These are phyloP conservation scores for Sebastes schlegelii DNA, from an alignment of 2,113 vertebrate genomes.

Conservation along the genomic window DNA sequence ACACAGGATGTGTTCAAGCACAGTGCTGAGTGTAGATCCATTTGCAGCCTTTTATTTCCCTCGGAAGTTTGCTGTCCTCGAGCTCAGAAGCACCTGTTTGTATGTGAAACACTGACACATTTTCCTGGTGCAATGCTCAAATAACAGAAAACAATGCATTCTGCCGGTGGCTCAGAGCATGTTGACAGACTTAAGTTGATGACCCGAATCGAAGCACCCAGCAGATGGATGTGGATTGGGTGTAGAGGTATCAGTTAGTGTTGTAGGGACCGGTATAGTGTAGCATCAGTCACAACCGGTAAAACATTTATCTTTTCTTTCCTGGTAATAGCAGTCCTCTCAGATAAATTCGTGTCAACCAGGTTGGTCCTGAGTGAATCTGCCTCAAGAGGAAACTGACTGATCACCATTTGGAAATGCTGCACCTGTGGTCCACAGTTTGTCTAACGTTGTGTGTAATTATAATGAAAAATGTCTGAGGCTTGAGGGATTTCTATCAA, in stretches of 20 bases:
- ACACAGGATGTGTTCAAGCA: no score
- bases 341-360: not conserved
- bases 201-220: not conserved
- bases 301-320: not conserved
- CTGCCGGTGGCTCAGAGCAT: not conserved
- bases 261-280: not conserved
- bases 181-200: not conserved
- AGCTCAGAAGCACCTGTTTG: not conserved
- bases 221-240: not conserved
- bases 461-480: not conserved
- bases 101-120: not conserved
- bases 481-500: conserved; percentile 1
- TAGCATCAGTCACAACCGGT: not conserved
- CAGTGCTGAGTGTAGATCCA: no score
- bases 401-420: not conserved
- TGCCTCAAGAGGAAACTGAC: not conserved
- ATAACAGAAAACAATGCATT: not conserved
- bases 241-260: not conserved
- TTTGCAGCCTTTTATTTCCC: no score
- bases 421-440: conserved; percentile 1
- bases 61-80: not conserved
- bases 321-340: not conserved
- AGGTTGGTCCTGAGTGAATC: no score
- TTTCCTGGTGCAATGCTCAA: not conserved
- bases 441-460: not conserved